Evolutionary conservation across 2,797 vertebrate genomes (phyloP), one percentile per base, ranked within the genome.

Genomic region (Manis pentadactyla): DNA sequence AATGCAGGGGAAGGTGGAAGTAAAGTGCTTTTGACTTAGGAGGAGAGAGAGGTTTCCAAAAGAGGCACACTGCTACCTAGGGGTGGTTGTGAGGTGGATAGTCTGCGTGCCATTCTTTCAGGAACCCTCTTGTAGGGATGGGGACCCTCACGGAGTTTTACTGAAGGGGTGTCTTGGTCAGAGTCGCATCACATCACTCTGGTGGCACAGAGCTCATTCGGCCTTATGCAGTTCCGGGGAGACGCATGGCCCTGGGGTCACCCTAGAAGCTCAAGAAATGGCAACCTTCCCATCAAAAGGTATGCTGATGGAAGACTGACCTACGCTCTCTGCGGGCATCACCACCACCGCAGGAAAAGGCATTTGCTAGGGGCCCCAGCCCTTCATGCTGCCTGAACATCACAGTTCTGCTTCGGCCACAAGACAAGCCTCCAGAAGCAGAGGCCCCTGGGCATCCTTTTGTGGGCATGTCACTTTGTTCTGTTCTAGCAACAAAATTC

Each of bases 361-460:
- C 15, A 0, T 27, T 31, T 12, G 39, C 69, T 27, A 5, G 39
- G 11, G 10, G 53, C 5, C 1, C 19, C 2, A 27, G 74, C 17
- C 39, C 57, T n/a, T 19, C 0, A 3, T 12, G 14, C 3, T 5
- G 2, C 51, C 68, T 49, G 39, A 27, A 18, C 5, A 1, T 4
- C 51, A 3, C 19, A 5, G 4, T 39, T 27, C 19, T 57, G 15
- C 46, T 15, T 13, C 2, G 8, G 66, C 51, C 39, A 46, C 0
- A 19, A 21, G 39, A 1, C 49, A 17, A 2, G 31, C 55, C 92
- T 31, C 15, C 0, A 39, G 18, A 14, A 12, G 4, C 2, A 3
- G 69, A 78, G 21, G 7, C 29, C 11, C 39, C 12, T 0, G 1
- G 5, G 10, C 46, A 46, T 8, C 10, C 90, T 63, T 34, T 7